Evolutionary conservation across 2,797 vertebrate genomes (phyloP).

Genomic region (Mormyrus hasselquistii): DNA sequence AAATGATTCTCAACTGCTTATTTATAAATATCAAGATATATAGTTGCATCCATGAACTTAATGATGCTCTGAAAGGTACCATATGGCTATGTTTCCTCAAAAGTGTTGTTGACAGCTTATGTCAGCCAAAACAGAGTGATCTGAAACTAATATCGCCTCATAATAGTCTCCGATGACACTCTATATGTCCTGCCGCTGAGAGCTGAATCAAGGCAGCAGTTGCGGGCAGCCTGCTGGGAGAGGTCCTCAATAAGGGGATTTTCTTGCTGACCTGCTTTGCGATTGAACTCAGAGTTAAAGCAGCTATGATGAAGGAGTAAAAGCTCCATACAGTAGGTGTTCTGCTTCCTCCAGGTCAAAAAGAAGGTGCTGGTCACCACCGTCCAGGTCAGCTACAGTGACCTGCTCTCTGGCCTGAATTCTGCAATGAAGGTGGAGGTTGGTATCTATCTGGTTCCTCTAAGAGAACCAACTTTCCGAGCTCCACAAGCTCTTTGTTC

Average conservation of each 20-base stretch:
- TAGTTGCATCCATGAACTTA: not conserved
- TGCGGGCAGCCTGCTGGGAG: not conserved
- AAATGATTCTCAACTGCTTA: not conserved
- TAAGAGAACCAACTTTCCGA: not conserved
- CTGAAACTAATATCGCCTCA: not conserved
- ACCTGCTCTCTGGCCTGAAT: not conserved
- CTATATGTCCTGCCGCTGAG: not conserved
- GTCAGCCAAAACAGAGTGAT: not conserved
- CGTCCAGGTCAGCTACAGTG: not conserved
- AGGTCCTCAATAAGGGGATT: not conserved
- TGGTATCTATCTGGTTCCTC: not conserved
- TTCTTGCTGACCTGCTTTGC: not conserved
- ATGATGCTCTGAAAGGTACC: not conserved
- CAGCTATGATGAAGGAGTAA: not conserved
- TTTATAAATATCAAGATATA: not conserved
- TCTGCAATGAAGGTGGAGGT: not conserved
- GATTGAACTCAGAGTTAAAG: not conserved
- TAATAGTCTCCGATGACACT: not conserved
- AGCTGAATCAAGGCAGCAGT: not conserved
- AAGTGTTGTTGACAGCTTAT: not conserved
- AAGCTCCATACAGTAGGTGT: not conserved
- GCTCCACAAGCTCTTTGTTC: not conserved
- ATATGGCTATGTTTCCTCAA: not conserved
- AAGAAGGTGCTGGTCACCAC: not conserved
- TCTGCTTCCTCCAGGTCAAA: not conserved